These are phyloP conservation scores for Drosophila cardini DNA, from an alignment of 1,140 invertebrate species.

Conservation along the genomic window DNA sequence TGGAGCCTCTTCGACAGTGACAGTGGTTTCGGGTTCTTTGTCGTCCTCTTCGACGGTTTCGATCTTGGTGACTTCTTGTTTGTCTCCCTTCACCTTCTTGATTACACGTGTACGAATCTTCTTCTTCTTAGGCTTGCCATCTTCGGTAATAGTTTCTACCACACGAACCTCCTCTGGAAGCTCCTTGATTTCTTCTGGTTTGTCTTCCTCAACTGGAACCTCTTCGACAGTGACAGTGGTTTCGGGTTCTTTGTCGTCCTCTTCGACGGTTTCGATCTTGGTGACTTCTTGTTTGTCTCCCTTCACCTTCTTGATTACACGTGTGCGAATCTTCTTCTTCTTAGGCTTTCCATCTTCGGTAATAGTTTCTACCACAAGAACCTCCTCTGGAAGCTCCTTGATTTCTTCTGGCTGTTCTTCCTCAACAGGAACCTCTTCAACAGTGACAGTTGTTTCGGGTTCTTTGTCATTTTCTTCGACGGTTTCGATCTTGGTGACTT, in stretches of 20 bases:
- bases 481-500: constrained; percentile 76
- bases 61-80: constrained; percentile 49
- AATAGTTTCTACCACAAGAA: constrained; percentile 71
- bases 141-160: constrained; percentile 28
- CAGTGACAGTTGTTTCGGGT: constrained; percentile 57
- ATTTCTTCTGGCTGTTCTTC: constrained; percentile 54
- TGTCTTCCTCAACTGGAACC: constrained; percentile 32
- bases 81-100: constrained; percentile 46
- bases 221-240: constrained; percentile 41
- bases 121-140: constrained; percentile 41
- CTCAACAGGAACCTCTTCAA: constrained; percentile 56
- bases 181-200: constrained; percentile 32
- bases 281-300: constrained; percentile 48
- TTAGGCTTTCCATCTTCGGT: constrained; percentile 66
- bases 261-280: constrained; percentile 49
- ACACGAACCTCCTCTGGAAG: constrained; percentile 38
- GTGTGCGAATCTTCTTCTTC: constrained; percentile 74
- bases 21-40: constrained; percentile 28
- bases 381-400: constrained; percentile 79
- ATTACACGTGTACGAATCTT: constrained; percentile 46
- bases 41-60: constrained; percentile 45
- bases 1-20: constrained; percentile 36
- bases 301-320: constrained; percentile 69
- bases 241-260: constrained; percentile 31
- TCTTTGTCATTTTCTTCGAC: constrained; percentile 62